Conservation (phyloP, 2,797 vertebrate genomes). For the Poecilia velifera region DNA sequence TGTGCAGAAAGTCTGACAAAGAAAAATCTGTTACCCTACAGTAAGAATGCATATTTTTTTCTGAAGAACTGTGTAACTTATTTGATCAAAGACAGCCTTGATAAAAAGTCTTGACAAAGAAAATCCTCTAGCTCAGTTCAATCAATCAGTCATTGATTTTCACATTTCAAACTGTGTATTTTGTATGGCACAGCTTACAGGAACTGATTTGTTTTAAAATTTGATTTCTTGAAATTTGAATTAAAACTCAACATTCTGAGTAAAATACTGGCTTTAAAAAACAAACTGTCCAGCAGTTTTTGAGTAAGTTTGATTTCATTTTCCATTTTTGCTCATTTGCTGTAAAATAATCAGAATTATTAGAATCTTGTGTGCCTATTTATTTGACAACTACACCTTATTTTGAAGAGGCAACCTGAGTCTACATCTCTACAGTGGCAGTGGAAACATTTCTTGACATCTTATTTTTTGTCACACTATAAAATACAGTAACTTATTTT, state of each 20-base stretch:
- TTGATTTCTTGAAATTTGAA: neutral
- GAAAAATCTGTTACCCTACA: conserved; percentile 33
- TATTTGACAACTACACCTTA: neutral
- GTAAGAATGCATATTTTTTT: conserved; percentile 21
- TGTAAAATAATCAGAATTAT: neutral
- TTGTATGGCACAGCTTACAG: neutral
- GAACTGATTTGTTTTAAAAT: neutral
- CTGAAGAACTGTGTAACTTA: conserved; percentile 9
- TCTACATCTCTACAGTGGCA: neutral
- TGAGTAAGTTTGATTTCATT: neutral
- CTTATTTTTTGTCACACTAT: neutral
- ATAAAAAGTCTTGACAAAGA: neutral
- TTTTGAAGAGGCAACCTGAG: neutral
- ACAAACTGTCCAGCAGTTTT: neutral
- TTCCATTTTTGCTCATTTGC: neutral
- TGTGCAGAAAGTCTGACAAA: conserved; percentile 12
- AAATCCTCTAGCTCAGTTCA: neutral
- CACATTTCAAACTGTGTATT: neutral
- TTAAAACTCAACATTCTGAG: neutral
- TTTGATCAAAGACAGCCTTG: conserved; percentile 27
- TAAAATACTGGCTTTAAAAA: neutral
- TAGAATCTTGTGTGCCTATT: neutral
- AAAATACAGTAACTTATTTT: neutral
- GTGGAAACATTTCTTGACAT: neutral
- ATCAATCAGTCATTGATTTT: neutral